Base-by-base conservation (phyloP, 1,140 invertebrate species). In the Pygmarrhopalites habei region DNA sequence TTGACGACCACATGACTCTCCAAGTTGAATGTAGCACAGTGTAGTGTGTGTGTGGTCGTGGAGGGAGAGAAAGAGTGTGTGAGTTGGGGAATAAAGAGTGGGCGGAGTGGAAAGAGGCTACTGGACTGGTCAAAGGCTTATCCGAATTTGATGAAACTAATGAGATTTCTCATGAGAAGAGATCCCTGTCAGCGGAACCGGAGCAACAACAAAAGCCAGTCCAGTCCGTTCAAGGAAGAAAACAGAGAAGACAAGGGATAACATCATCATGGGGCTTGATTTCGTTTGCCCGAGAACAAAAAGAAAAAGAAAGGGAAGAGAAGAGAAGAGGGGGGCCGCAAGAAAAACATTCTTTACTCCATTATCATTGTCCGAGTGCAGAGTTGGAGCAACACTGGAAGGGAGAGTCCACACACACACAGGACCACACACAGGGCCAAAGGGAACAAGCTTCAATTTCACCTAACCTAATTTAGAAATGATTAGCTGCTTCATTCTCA, bases 381-480 rank as follows among this genome's bases (percentile, higher is more conserved):
- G 7, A 23, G 47, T 12, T 7, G 21, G 19, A 23, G 23, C 10
- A 23, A 14, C 7, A 49, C 7, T 12, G 12, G 23, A 23, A 12
- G 7, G 7, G 21, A 23, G 7, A 12, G 7, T 12, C 23, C 47
- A 17, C n/a, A 41, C n/a, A 41, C 39, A 41, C 39, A n/a, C 12
- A 41, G n/a, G 39, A 41, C 12, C 39, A 41, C 46, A 7, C 46
- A 49, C 46, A 21, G 19, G 46, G 5, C 14, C 19, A 7, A 19
- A 49, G 7, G 25, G 12, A 25, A 62, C 3, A 32, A 21, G 35
- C 25, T 25, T 30, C 64, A 60, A 66, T 66, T 61, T 62, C 59
- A 58, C 57, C 43, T 62, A 66, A 66, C 65, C 60, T 67, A 67
- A 67, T 67, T 67, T 56, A 58, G 60, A 60, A 67, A 67, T 67